These are phyloP conservation scores for Phoebastria nigripes DNA, from an alignment of 2,797 vertebrate species.

Conservation along the genomic window DNA sequence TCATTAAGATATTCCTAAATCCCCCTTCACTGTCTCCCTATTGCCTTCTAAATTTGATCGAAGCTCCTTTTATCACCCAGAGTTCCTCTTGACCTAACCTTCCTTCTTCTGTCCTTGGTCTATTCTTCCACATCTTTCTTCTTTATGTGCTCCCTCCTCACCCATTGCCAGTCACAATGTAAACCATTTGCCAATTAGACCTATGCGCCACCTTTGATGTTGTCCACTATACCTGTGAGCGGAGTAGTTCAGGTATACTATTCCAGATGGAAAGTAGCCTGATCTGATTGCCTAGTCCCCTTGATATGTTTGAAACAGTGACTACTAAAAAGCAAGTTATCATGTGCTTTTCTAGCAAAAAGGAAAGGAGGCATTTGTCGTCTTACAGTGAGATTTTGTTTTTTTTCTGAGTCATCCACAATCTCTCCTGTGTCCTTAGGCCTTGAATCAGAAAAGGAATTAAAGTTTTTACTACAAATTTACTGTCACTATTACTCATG, in stretches of 20 bases:
- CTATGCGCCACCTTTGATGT: neutral
- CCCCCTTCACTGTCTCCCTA: constrained; percentile 51
- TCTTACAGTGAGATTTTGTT: rapidly evolving
- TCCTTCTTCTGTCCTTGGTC: constrained; percentile 43
- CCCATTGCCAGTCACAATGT: neutral
- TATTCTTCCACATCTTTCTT: constrained; percentile 27
- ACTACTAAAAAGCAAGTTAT: neutral
- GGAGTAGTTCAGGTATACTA: neutral
- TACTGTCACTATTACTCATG: neutral
- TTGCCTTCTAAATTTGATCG: constrained; percentile 68
- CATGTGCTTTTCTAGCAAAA: neutral
- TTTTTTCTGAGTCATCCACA: neutral
- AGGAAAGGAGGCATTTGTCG: neutral
- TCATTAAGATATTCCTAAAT: constrained; percentile 73
- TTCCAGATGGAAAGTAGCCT: neutral
- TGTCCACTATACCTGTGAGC: neutral
- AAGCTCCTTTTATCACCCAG: constrained; percentile 60
- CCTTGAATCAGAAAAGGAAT: neutral
- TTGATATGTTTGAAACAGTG: neutral
- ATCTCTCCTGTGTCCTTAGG: neutral
- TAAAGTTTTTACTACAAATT: neutral
- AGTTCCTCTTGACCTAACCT: constrained; percentile 58
- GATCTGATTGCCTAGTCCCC: neutral
- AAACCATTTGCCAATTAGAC: neutral
- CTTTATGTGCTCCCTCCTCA: neutral